Evolutionary conservation across 2,888 invertebrate genomes (phyloP).

Genomic region (Acanthosepion lycidas): DNA sequence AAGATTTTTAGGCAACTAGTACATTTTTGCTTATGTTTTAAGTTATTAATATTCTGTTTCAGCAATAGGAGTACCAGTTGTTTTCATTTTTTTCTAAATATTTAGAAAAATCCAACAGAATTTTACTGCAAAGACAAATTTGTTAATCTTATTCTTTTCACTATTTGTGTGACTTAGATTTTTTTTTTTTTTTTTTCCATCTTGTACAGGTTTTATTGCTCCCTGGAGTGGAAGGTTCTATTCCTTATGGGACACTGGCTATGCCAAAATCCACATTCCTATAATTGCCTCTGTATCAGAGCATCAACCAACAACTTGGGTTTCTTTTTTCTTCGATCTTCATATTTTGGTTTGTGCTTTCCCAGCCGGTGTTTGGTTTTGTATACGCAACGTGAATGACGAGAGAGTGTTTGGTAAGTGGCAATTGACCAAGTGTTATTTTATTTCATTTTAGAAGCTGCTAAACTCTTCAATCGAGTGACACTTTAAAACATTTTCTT

Average conservation of each 20-base stretch:
- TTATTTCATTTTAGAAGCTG: neutral
- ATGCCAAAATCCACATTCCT: constrained; percentile 99
- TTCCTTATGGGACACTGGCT: constrained; percentile 98
- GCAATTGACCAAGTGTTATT: neutral
- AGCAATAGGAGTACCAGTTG: too few species aligned
- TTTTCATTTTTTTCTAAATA: too few species aligned
- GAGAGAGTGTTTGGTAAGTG: constrained; percentile 95
- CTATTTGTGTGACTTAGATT: neutral
- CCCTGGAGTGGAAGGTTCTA: constrained; percentile 98
- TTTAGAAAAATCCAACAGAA: too few species aligned
- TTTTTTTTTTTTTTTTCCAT: neutral
- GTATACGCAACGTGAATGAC: constrained; percentile 96
- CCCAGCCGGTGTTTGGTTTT: constrained; percentile 99
- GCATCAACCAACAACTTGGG: constrained; percentile 99
- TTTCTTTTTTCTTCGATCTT: constrained; percentile 90
- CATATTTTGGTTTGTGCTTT: constrained; percentile 97
- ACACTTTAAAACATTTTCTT: too few species aligned
- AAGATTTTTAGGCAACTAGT: too few species aligned
- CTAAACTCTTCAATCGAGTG: too few species aligned
- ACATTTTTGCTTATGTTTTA: too few species aligned
- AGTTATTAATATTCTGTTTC: too few species aligned
- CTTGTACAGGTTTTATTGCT: constrained; percentile 85
- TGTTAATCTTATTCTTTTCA: too few species aligned
- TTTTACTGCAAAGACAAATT: too few species aligned
- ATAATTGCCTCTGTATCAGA: constrained; percentile 99